Percentiles rank a stretch among this genome's conserved stretches.
Evolutionary conservation across 2,888 invertebrate species (phyloP).

Genomic region (Arctia plantaginis): DNA sequence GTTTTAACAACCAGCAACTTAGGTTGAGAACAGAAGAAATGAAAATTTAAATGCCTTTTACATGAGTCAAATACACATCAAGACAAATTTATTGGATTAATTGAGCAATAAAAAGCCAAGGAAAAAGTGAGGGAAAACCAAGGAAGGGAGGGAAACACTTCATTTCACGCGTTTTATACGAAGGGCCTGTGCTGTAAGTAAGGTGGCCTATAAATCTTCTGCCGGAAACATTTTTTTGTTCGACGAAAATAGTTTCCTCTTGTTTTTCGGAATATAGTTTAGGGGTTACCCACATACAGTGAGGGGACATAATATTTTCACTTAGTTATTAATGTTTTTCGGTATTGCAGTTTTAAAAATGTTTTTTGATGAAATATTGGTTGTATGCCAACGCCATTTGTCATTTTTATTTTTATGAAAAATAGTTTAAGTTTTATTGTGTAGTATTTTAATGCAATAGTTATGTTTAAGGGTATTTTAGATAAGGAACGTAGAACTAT

Average conservation of each 20-base stretch:
- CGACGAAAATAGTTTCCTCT: constrained; percentile 84
- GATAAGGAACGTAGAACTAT: not conserved
- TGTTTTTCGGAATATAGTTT: constrained; percentile 75
- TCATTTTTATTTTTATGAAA: constrained; percentile 54
- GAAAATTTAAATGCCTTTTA: constrained; percentile 60
- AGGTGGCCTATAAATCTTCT: constrained; percentile 80
- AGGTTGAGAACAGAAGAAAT: constrained; percentile 41
- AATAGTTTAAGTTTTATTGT: constrained; percentile 31
- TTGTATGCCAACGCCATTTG: constrained; percentile 51
- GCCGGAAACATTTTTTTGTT: constrained; percentile 83
- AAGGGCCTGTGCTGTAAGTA: constrained; percentile 68
- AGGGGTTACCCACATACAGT: constrained; percentile 45
- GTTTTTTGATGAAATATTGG: constrained; percentile 57
- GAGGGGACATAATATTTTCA: constrained; percentile 56
- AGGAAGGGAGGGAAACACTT: constrained; percentile 77
- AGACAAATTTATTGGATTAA: constrained; percentile 73
- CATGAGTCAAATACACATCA: constrained; percentile 64
- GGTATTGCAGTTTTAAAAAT: constrained; percentile 64
- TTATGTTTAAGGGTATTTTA: constrained; percentile 8
- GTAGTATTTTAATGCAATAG: constrained; percentile 37
- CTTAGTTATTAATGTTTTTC: constrained; percentile 71
- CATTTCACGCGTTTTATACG: constrained; percentile 85
- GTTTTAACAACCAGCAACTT: constrained; percentile 35
- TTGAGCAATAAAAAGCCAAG: constrained; percentile 78
- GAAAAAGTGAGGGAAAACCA: constrained; percentile 52